Conservation (phyloP, 2,113 vertebrate species). For the Leuciscus idus region DNA sequence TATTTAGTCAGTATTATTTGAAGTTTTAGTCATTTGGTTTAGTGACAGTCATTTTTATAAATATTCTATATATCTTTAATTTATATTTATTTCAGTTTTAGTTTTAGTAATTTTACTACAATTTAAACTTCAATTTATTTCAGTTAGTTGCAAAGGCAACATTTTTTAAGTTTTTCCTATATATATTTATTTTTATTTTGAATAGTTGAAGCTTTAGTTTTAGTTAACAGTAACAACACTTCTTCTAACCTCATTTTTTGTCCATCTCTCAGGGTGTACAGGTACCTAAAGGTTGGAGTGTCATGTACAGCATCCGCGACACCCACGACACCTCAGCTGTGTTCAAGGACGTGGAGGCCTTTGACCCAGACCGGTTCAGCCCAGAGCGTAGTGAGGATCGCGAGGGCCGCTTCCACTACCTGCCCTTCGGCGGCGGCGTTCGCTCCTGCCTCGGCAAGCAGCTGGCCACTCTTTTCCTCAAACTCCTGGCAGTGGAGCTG, state of each 20-base stretch:
- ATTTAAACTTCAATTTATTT: neutral
- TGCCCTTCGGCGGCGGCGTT: slow-evolving; percentile 92
- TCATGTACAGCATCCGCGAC: slow-evolving; percentile 98
- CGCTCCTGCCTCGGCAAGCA: slow-evolving; percentile 96
- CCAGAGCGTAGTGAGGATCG: slow-evolving; percentile 91
- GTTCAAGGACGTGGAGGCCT: slow-evolving; percentile 90
- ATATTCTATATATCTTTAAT: neutral
- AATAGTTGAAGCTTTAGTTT: neutral
- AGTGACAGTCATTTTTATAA: neutral
- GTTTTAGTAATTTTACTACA: neutral
- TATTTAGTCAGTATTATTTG: neutral
- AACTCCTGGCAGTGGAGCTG: slow-evolving; percentile 90
- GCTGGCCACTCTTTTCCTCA: slow-evolving; percentile 94
- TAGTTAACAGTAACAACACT: neutral
- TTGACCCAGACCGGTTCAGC: slow-evolving; percentile 93
- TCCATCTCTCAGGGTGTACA: slow-evolving; percentile 86
- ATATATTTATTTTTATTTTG: neutral
- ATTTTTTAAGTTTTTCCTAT: neutral
- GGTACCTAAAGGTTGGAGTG: slow-evolving; percentile 98
- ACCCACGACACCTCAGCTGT: slow-evolving; percentile 93
- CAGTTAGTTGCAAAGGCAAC: neutral
- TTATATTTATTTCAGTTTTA: neutral
- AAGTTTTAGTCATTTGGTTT: neutral
- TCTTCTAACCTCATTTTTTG: neutral
- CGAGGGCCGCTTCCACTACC: slow-evolving; percentile 94